Evolutionary conservation across 2,888 invertebrate species (phyloP), one percentile per base, ranked within the genome.

Genomic region (Drosophila melanosoma): DNA sequence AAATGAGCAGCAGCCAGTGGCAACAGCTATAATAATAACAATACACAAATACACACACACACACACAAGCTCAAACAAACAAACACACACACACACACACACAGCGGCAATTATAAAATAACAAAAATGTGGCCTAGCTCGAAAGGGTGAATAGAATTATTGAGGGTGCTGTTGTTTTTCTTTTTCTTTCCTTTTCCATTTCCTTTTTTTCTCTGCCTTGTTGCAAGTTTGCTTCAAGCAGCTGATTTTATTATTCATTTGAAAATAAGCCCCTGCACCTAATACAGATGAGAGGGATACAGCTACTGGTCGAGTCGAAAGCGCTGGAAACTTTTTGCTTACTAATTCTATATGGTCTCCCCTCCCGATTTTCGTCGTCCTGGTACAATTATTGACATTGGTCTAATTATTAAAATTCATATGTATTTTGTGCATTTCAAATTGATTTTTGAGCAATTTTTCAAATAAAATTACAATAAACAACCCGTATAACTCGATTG

Each of bases 101-200:
- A 73, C 59, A 72, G 62, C 69, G 85, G 68, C 88, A 83, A 88
- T 83, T 88, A 83, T 85, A 83, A 83, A 88, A 83, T 85, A 83
- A 88, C 88, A 83, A 88, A 85, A 83, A 82, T 82, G 66, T 71
- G 54, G 70, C 72, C 72, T 60, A 67, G 65, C 48, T 49, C 52
- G 61, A 62, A 69, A 65, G 51, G 74, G 62, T 65, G 29, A 48
- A 40, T 35, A 42, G 56, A 40, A 38, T 29, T n/a, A 17, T 51
- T 26, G 20, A 26, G 40, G 11, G 10, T 26, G 33, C 40, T 58
- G 38, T 12, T 45, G 4, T 45, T 45, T 23, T 23, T 4, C 23
- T 8, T 20, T 23, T 15, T 7, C 7, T 20, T 12, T 12, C 3
- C 15, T 35, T 59, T 15, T 12, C 3, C 15, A 29, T 59, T 15